Percentiles rank a stretch among this genome's conserved stretches.
These are phyloP conservation scores for Origma solitaria DNA, from an alignment of 2,113 vertebrate species.

Conservation along the genomic window DNA sequence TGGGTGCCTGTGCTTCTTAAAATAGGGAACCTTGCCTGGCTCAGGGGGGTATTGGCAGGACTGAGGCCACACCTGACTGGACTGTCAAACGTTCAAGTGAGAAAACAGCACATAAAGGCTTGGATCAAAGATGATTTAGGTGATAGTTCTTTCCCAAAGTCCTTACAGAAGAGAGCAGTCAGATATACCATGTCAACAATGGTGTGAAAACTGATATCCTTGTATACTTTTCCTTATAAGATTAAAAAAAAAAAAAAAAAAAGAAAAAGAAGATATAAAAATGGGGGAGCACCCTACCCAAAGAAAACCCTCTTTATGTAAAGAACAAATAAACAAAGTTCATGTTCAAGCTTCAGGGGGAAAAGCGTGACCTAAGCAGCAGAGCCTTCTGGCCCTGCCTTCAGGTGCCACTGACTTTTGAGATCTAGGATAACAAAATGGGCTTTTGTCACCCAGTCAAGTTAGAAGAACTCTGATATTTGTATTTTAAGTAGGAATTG, in stretches of 20 bases:
- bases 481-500: neutral
- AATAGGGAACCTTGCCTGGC: neutral
- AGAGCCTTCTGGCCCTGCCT: neutral
- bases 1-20: neutral
- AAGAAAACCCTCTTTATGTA: neutral
- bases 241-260: neutral
- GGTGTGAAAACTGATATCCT: neutral
- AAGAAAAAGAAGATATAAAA: fast-evolving
- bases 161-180: neutral
- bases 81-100: neutral
- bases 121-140: neutral
- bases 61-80: neutral
- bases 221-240: neutral
- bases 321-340: neutral
- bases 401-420: neutral
- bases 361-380: neutral
- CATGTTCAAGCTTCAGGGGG: fast-evolving
- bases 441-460: neutral
- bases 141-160: neutral
- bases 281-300: fast-evolving
- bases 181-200: neutral
- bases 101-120: neutral
- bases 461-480: neutral
- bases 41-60: neutral
- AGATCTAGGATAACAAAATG: neutral